Percentiles rank a stretch among this genome's conserved stretches.
Evolutionary conservation across 2,113 vertebrate genomes (phyloP).

Genomic region (Mustela lutreola): DNA sequence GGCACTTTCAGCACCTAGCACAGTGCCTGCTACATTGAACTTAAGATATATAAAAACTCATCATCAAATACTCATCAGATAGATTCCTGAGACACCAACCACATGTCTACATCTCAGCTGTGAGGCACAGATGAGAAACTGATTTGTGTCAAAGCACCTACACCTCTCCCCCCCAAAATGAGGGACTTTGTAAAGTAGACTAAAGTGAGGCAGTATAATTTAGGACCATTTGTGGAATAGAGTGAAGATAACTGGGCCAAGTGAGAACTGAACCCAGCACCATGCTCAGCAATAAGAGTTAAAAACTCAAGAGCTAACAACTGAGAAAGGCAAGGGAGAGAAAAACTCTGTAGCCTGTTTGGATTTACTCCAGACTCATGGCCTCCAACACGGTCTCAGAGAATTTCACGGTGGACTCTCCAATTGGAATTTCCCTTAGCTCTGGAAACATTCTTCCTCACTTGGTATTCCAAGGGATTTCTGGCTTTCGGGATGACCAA

Average conservation of each 20-base stretch:
- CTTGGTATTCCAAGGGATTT: neutral
- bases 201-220: neutral
- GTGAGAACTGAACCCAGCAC: neutral
- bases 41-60: neutral
- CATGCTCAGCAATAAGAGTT: neutral
- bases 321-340: neutral
- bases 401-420: slow-evolving; percentile 11
- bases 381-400: slow-evolving; percentile 38
- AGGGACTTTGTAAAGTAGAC: neutral
- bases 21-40: neutral
- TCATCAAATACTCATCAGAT: neutral
- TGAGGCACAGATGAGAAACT: neutral
- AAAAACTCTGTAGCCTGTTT: neutral
- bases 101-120: neutral
- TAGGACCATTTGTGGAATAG: neutral
- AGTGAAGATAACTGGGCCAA: neutral
- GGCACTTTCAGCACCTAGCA: neutral
- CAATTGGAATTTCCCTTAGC: slow-evolving; percentile 8
- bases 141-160: neutral
- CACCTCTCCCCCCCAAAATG: neutral
- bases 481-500: neutral
- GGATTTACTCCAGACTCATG: slow-evolving; percentile 17
- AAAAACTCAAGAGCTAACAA: slow-evolving; percentile 35
- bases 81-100: neutral
- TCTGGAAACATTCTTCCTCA: slow-evolving; percentile 51